These are phyloP conservation scores for Osmoderma eremita DNA, from an alignment of 2,888 invertebrate species.

Conservation along the genomic window DNA sequence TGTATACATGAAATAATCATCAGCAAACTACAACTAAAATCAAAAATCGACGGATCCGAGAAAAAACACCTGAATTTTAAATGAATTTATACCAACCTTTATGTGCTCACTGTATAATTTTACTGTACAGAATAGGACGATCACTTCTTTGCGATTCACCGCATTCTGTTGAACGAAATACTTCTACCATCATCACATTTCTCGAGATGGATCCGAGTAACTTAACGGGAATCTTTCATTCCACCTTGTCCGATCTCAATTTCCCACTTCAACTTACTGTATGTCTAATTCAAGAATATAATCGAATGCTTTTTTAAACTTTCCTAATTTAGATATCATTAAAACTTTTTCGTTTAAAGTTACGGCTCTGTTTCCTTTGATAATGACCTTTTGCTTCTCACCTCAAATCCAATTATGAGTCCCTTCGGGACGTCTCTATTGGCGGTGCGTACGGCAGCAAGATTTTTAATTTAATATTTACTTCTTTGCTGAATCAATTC, in stretches of 20 bases:
- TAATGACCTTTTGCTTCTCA: slow-evolving; percentile 39
- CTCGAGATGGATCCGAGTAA: neutral
- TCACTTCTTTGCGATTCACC: no score
- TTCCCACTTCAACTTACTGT: slow-evolving; percentile 26
- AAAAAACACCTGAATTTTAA: no score
- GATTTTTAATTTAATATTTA: slow-evolving; percentile 25
- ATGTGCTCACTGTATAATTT: no score
- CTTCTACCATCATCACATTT: neutral
- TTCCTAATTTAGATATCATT: slow-evolving; percentile 55
- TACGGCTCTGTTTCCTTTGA: slow-evolving; percentile 36
- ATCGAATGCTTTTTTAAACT: slow-evolving; percentile 52
- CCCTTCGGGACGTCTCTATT: slow-evolving; percentile 19
- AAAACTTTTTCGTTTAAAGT: slow-evolving; percentile 53
- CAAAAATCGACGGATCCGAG: no score
- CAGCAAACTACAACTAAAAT: no score
- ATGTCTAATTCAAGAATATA: slow-evolving; percentile 45
- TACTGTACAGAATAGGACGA: no score
- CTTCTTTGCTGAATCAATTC: neutral
- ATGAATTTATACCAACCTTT: no score
- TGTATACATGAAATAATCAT: no score
- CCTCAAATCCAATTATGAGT: slow-evolving; percentile 41
- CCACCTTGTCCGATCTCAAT: slow-evolving; percentile 25
- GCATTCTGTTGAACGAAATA: no score
- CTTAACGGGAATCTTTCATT: slow-evolving; percentile 7
- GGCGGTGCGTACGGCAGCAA: neutral